Evolutionary conservation across 2,797 vertebrate genomes (phyloP), one percentile per base, ranked within the genome.

Genomic region (Leucoraja ocellata): DNA sequence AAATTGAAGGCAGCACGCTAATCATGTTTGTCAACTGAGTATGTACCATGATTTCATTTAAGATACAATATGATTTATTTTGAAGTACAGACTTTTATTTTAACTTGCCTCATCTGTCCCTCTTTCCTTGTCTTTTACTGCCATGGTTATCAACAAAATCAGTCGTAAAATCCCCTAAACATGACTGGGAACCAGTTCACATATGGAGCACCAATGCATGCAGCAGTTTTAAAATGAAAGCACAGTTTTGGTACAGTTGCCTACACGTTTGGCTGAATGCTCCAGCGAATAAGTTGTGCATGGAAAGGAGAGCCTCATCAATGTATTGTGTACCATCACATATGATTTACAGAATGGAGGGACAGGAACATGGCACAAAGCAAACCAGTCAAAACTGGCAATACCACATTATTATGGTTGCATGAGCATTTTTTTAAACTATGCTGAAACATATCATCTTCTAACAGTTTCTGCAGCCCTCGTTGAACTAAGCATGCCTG

Each of bases 371-470:
- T 91, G 21, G 18, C 10, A 91, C 39, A 76, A 76, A 74, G 73
- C 71, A 58, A 25, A 54, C 71, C 28, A 16, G 71, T 74, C 73
- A 74, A 74, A 74, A 23, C 68, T 74, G 65, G 65, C 36, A 91
- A 54, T 46, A 36, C 21, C 11, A 58, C 68, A 54, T 58, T 76
- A 76, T 25, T 92, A 76, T 71, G 77, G 94, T 93, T 93, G 94
- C 93, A 90, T 94, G 93, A 91, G 94, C 94, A 93, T 90, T 94
- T 95, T 95, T 96, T 95, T 94, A 93, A 94, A 88, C 93, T 0
- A 0, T 94, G 94, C 93, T 96, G 94, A 97, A 95, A 96, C 96
- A 95, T 97, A 97, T 97, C 79, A 13, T 63, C 68, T 81, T 88
- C 23, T 54, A 74, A 92, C 90, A 92, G 39, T 76, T 58, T 25